Base-by-base conservation (phyloP, 1,140 invertebrate species). In the Drosophila subpulchrella region DNA sequence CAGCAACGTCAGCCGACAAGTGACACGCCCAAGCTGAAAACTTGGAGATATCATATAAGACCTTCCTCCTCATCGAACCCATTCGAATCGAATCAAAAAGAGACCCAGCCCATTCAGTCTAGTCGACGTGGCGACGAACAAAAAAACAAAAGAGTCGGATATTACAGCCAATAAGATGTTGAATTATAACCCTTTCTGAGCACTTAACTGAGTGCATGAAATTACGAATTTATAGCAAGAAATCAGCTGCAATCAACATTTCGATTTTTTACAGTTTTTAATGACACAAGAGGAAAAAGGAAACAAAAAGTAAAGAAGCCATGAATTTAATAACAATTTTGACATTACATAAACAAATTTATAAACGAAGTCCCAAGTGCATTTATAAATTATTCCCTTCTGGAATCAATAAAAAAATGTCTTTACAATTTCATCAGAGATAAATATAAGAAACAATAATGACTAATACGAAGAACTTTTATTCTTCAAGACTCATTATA, bases 31-130 rank as follows among this genome's bases (percentile, higher is more conserved):
- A 75, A 46, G 15, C 20, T 8, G 42, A 20, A 5, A 24, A 75
- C 62, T 30, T 39, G 12, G 46, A 63, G 30, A 42, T 41, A 42
- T 53, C 66, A n/a, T 41, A 42, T 65, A 60, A n/a, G 17, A 74
- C 59, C 65, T 61, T 66, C 57, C n/a, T 20, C 17, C 15, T 11
- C 42, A 15, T 20, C 13, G 12, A 42, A 46, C 32, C 41, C 56
- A 60, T 36, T 61, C 44, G 38, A 51, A 41, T 39, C 7, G 27
- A 54, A 15, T 51, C 32, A 38, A 60, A 50, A 46, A 15, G 34
- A 47, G 36, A 53, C 74, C 68, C 72, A 83, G 71, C 61, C 80
- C 61, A 46, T 81, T 83, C 80, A 39, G 81, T 83, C 81, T 84
- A 80, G 81, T 75, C 81, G 42, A 80, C 46, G 61, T 85, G 82